Evolutionary conservation across 2,113 vertebrate genomes (phyloP).

Genomic region (Glaucomys volans): DNA sequence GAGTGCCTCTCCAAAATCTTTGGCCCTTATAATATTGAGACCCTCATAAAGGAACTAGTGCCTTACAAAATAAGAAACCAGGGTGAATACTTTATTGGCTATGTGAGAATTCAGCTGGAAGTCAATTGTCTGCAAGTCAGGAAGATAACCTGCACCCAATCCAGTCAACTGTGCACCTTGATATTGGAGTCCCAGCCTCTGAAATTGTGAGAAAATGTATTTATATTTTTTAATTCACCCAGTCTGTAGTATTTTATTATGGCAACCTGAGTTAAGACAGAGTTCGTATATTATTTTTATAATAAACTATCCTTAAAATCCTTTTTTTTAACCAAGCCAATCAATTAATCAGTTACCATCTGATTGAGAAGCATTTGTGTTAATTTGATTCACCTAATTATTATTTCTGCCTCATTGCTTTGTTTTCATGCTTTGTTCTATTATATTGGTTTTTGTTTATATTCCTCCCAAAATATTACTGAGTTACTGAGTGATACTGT

Average conservation of each 20-base stretch:
- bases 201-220: neutral
- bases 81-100: neutral
- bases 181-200: neutral
- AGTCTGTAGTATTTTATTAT: neutral
- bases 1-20: neutral
- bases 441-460: neutral
- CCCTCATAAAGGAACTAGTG: neutral
- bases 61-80: neutral
- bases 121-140: neutral
- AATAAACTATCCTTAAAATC: neutral
- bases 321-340: neutral
- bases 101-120: neutral
- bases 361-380: neutral
- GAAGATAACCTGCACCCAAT: neutral
- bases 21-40: neutral
- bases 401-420: neutral
- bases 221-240: neutral
- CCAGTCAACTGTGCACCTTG: accelerated
- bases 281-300: neutral
- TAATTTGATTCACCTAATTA: conserved; percentile 1
- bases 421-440: neutral
- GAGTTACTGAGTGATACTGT: neutral
- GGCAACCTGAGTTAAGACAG: neutral
- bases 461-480: neutral
- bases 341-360: neutral